Evolutionary conservation across 2,113 vertebrate species (phyloP), one percentile per base, ranked within the genome.

Genomic region (Gymnobelideus leadbeateri): DNA sequence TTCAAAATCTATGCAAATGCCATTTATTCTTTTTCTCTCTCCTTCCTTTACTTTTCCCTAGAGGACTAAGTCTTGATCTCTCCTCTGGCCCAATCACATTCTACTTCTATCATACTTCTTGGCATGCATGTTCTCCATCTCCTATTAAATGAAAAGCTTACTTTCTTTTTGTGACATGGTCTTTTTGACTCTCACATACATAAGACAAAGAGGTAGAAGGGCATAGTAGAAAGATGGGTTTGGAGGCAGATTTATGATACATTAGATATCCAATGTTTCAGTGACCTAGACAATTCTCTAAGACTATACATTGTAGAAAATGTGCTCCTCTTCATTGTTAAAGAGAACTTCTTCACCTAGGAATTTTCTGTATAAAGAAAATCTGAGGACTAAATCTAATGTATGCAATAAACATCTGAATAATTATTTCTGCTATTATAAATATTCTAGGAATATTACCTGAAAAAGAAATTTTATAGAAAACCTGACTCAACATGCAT

Each of bases 401-500:
- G 16, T 28, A 26, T 91, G 54, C 37, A 49, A 31, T 28, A 31
- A 49, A 14, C 8, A 92, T 37, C 43, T 37, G 0, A 0, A 94
- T 54, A 51, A 50, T 96, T 23, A 68, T 89, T 91, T 94, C 0
- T 96, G 0, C 61, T 16, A 68, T 37, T 12, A n/a, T 51, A 53
- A 21, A 2, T 50, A 57, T 2, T 84, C 46, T 92, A 92, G 14
- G 95, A 94, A 54, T 94, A 96, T 95, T 95, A 89, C 16, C 21
- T 92, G 57, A 95, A 8, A 49, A 57, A 95, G 31, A 0, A 0
- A 89, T 55, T 51, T 89, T 23, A 28, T 93, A 94, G 50, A 94
- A 43, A 24, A 91, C n/a, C 43, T 2, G 50, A 89, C 23, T 92
- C 97, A 53, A 92, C 6, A 97, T 93, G n/a, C 25, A 68, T 0